These are phyloP conservation scores for Dioctria linearis DNA, from an alignment of 2,888 invertebrate species.

Conservation along the genomic window DNA sequence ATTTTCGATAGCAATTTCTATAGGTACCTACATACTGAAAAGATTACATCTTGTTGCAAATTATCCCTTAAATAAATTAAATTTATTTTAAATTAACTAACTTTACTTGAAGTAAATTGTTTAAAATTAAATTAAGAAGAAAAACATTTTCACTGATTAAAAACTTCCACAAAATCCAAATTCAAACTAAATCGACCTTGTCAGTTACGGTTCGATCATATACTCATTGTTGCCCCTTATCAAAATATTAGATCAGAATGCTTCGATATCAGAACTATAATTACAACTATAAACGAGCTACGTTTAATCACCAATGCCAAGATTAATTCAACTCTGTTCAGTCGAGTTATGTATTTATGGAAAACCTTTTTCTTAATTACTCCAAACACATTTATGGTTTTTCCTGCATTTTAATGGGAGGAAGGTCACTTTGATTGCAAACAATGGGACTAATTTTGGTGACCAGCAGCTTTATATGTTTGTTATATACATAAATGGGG, in stretches of 20 bases:
- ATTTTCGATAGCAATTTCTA: no score
- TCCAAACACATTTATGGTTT: neutral
- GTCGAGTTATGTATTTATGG: neutral
- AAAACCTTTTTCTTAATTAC: conserved; percentile 26
- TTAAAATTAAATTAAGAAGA: no score
- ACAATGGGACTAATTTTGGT: conserved; percentile 34
- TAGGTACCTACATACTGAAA: no score
- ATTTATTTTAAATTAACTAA: no score
- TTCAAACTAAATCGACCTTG: conserved; percentile 21
- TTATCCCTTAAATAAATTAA: no score
- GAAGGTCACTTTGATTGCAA: conserved; percentile 39
- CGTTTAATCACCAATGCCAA: neutral
- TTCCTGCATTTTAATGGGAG: conserved; percentile 36
- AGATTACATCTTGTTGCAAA: no score
- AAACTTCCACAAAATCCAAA: neutral
- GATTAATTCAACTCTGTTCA: conserved; percentile 1
- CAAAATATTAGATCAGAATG: conserved; percentile 42
- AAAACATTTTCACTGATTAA: neutral
- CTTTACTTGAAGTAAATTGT: no score
- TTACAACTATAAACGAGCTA: conserved; percentile 1
- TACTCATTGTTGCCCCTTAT: conserved; percentile 37
- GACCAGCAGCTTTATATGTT: neutral
- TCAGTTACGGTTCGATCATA: conserved; percentile 29
- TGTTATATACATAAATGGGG: conserved; percentile 7
- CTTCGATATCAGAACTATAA: conserved; percentile 15